Evolutionary conservation across 1,140 invertebrate species (phyloP).

Genomic region (Melitaea cinxia): DNA sequence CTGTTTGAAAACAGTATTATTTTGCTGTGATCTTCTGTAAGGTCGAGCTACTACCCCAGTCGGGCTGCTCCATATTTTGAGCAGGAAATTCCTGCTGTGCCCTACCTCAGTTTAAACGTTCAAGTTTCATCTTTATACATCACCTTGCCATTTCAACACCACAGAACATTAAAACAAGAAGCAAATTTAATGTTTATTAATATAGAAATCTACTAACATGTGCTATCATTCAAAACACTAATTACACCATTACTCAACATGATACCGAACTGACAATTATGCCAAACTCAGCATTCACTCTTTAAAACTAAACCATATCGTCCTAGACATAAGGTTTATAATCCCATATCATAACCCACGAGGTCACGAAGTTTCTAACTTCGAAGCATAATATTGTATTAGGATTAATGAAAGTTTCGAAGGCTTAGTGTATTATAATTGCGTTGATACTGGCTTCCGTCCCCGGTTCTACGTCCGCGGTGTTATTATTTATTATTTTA

Average conservation of each 20-base stretch:
- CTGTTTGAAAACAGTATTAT: too few species aligned
- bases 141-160: neutral
- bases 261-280: conserved; percentile 13
- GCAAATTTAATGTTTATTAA: neutral
- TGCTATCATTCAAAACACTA: conserved; percentile 5
- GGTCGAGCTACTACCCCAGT: too few species aligned
- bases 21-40: too few species aligned
- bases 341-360: neutral
- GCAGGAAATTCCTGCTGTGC: too few species aligned
- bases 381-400: conserved; percentile 11
- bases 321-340: neutral
- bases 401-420: conserved; percentile 3
- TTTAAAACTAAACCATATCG: neutral
- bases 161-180: neutral
- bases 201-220: neutral
- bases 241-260: conserved; percentile 8
- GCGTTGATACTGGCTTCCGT: neutral
- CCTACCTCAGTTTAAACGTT: too few species aligned
- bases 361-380: conserved; percentile 8
- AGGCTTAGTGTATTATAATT: conserved; percentile 8
- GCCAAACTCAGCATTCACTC: conserved; percentile 5
- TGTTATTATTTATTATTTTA: too few species aligned
- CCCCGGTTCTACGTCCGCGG: neutral
- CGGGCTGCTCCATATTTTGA: too few species aligned
- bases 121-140: too few species aligned